Base-by-base conservation (phyloP, 2,113 vertebrate genomes). In the Pollachius pollachius region DNA sequence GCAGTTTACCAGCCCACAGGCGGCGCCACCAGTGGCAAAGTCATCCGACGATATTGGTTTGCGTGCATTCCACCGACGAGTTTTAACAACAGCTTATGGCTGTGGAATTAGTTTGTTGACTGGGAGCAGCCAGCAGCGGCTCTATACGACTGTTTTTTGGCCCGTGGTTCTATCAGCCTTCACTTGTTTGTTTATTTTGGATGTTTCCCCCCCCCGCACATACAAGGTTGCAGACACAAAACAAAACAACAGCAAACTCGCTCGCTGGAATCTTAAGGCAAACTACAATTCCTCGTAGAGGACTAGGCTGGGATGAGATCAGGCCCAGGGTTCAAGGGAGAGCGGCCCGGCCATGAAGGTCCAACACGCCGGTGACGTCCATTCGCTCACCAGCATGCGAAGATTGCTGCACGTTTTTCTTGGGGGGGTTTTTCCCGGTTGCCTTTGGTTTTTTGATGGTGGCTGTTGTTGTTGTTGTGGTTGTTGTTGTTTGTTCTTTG, bases 1-100 rank as follows among this genome's bases (percentile, higher is more conserved):
- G 74, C 82, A 68, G 60, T 48, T 79, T 79, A 82, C 78, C 74
- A 81, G 81, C 82, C 77, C 82, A 72, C 67, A 2, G 67, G 79
- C 79, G 60, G 83, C 69, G 71, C 78, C 5, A 84, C 88, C 70
- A 34, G 69, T 69, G 80, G 87, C 87, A 87, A 86, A 82, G 84
- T 84, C 78, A 70, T 68, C 80, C 84, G 81, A 76, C 85, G 85
- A 84, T 85, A 85, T 84, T 86, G 75, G 84, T 73, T 81, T 37
- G 71, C 30, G 69, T 66, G 76, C 64, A 69, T 68, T 80, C 63
- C 71, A 61, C 56, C 13, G 19, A 17, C 18, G 7, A 19, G 75
- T 77, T 69, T 71, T 48, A 48, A 48, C 41, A 30, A 58, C 37
- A 65, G 79, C 82, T 84, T 64, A 60, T 77, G 80, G 83, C 77